These are phyloP conservation scores for Myotis myotis DNA, from an alignment of 2,797 vertebrate genomes.

Conservation along the genomic window DNA sequence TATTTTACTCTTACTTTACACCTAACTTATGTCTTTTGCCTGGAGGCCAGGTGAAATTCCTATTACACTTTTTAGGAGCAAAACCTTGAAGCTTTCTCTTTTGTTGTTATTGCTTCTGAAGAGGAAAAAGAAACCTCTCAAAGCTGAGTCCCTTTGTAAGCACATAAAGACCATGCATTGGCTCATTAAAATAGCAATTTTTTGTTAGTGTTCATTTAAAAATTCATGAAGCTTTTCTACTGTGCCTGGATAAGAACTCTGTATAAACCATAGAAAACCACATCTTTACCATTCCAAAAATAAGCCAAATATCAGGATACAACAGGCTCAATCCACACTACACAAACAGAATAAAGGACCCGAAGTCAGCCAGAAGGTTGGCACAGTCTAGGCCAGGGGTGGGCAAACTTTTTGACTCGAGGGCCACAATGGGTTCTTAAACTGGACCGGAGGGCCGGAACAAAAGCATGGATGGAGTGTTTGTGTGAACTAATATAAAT, in stretches of 20 bases:
- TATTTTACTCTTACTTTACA: not conserved
- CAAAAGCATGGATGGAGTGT: no score
- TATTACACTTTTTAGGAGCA: not conserved
- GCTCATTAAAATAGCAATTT: slow-evolving; percentile 54
- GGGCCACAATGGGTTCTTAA: no score
- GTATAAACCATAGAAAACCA: slow-evolving; percentile 17
- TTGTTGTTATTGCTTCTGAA: not conserved
- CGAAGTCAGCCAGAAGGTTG: not conserved
- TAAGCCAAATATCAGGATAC: not conserved
- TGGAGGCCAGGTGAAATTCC: slow-evolving; percentile 28
- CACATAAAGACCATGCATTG: not conserved
- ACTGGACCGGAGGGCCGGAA: no score
- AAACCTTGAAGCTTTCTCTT: slow-evolving; percentile 7
- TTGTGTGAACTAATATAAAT: no score
- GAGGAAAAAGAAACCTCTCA: slow-evolving; percentile 25
- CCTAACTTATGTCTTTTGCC: not conserved
- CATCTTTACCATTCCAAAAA: slow-evolving; percentile 9
- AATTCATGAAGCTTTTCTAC: slow-evolving; percentile 51
- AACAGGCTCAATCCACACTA: not conserved
- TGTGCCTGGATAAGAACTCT: not conserved
- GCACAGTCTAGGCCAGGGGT: not conserved
- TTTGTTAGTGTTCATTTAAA: slow-evolving; percentile 40
- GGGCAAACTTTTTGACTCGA: no score
- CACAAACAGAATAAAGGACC: not conserved
- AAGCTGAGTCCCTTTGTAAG: not conserved